Evolutionary conservation across 2,888 invertebrate genomes (phyloP).

Genomic region (Lottia gigantea): DNA sequence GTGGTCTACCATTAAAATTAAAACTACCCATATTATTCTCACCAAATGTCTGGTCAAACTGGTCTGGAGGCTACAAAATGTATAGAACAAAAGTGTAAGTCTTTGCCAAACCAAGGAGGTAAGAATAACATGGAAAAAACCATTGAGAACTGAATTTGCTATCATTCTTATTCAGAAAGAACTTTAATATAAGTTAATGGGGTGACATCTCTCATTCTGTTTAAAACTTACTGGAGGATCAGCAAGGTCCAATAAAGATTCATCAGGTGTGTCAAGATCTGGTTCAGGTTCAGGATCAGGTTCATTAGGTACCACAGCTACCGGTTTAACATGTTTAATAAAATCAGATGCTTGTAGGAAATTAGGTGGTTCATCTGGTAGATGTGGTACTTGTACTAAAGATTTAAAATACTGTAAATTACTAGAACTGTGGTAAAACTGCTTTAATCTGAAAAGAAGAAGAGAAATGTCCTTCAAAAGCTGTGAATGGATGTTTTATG

Average conservation of each 20-base stretch:
- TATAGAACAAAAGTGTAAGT: too few species aligned
- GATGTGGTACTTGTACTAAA: constrained; percentile 89
- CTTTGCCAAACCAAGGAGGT: too few species aligned
- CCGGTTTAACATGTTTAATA: constrained; percentile 92
- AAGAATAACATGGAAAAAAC: too few species aligned
- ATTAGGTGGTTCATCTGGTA: constrained; percentile 93
- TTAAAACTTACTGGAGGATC: constrained; percentile 1
- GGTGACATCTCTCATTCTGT: too few species aligned
- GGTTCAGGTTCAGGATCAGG: constrained; percentile 61
- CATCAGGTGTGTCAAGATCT: constrained; percentile 50
- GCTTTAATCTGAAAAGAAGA: constrained; percentile 74
- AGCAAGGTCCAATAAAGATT: constrained; percentile 14
- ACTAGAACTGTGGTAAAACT: constrained; percentile 92
- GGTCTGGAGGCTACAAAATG: constrained; percentile 53
- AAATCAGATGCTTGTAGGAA: constrained; percentile 93
- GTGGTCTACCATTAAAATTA: constrained; percentile 45
- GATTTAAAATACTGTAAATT: constrained; percentile 97
- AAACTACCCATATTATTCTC: constrained; percentile 37
- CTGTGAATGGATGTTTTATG: too few species aligned
- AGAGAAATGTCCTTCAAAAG: too few species aligned
- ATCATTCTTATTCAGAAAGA: too few species aligned
- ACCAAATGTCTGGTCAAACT: constrained; percentile 55
- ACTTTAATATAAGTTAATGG: too few species aligned
- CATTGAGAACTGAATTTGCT: too few species aligned
- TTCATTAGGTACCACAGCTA: constrained; percentile 81